Conservation (phyloP, 2,113 vertebrate genomes). For the Melanostigma gelatinosum region DNA sequence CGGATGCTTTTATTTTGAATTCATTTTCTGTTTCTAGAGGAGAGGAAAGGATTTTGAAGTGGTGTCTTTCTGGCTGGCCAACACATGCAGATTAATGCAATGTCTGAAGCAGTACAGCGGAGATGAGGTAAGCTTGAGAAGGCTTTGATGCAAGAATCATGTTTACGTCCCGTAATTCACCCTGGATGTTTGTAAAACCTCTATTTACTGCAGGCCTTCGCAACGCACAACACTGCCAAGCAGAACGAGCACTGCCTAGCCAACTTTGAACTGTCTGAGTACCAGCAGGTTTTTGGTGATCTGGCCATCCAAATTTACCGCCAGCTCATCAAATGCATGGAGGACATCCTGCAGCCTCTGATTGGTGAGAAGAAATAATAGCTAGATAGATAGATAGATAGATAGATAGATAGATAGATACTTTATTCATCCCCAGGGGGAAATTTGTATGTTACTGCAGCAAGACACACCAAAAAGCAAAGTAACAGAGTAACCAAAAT, state of each 20-base stretch:
- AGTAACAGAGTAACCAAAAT: too few species aligned
- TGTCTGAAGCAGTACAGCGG: constrained; percentile 98
- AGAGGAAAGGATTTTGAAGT: constrained; percentile 91
- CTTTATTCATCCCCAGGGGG: too few species aligned
- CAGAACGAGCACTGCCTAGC: constrained; percentile 95
- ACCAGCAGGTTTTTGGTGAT: constrained; percentile 93
- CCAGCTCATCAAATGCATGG: constrained; percentile 92
- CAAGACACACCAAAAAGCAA: too few species aligned
- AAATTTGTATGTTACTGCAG: too few species aligned
- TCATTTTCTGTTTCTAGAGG: constrained; percentile 82
- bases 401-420: too few species aligned
- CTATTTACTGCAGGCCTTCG: constrained; percentile 76
- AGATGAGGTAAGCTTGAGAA: constrained; percentile 86
- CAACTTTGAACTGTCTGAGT: constrained; percentile 96
- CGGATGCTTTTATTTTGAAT: not conserved
- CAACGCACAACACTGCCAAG: constrained; percentile 89
- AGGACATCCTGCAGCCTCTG: constrained; percentile 91
- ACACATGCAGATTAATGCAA: constrained; percentile 92
- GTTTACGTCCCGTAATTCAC: not conserved
- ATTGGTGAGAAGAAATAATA: constrained; percentile 87
- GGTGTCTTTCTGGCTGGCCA: constrained; percentile 97
- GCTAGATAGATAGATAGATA: too few species aligned
- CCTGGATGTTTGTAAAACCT: not conserved
- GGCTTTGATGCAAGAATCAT: not conserved
- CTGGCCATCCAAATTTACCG: constrained; percentile 96